phyloP scores from a whole-genome alignment of 2,888 invertebrate genomes.

The Cryptus armator region DNA sequence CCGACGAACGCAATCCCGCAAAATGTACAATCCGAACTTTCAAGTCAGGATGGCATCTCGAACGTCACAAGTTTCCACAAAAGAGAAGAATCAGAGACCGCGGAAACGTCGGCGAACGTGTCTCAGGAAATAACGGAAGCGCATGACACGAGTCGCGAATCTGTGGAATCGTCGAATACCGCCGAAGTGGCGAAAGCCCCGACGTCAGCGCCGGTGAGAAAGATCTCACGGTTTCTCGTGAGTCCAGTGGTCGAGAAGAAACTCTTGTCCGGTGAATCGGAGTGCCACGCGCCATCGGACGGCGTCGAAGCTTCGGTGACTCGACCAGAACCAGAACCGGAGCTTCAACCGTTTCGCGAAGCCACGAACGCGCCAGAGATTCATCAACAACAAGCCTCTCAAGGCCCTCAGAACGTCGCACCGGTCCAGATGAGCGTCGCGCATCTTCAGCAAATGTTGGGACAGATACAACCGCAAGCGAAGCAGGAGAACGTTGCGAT shows the following conservation, averaged over 20 bases:
- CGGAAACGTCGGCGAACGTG: constrained; percentile 54
- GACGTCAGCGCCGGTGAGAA: constrained; percentile 87
- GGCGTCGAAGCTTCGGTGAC: neutral
- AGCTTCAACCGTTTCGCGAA: neutral
- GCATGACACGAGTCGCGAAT: constrained; percentile 62
- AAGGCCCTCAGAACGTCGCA: constrained; percentile 66
- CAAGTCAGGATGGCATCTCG: neutral
- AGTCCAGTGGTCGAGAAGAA: constrained; percentile 91
- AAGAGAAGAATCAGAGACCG: constrained; percentile 43
- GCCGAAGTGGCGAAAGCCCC: constrained; percentile 72
- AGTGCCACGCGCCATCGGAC: constrained; percentile 24
- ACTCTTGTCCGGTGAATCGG: constrained; percentile 78
- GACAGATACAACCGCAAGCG: constrained; percentile 68
- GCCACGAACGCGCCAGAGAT: constrained; percentile 28
- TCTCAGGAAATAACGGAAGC: constrained; percentile 67
- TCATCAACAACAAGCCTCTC: constrained; percentile 68
- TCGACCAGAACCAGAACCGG: constrained; percentile 21
- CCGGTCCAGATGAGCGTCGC: constrained; percentile 66
- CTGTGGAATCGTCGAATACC: constrained; percentile 40
- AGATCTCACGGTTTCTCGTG: constrained; percentile 93
- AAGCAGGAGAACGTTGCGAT: constrained; percentile 73
- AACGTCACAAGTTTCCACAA: constrained; percentile 32
- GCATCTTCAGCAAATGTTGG: constrained; percentile 56
- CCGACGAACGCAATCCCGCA: neutral
- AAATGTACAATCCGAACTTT: neutral